Conservation (phyloP, 2,888 invertebrate species). For the Nipponacmea schrenckii region DNA sequence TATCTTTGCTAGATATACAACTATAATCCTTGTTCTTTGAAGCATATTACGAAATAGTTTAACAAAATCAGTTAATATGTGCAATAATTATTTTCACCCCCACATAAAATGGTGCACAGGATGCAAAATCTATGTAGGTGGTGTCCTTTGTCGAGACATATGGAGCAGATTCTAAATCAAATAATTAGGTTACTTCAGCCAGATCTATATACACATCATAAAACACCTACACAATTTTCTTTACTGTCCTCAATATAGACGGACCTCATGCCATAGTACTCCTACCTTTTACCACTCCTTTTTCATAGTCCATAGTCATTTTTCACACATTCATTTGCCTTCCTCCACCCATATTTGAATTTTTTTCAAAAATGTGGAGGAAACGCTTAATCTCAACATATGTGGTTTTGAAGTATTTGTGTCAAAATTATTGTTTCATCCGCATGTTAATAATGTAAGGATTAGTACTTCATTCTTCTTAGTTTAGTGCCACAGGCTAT, state of each 20-base stretch:
- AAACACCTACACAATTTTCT: neutral
- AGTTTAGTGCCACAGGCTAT: too few relatives aligned
- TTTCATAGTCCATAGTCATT: neutral
- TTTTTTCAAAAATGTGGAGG: neutral
- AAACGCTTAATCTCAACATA: neutral
- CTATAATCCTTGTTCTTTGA: too few relatives aligned
- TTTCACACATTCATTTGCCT: neutral
- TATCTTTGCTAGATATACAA: too few relatives aligned
- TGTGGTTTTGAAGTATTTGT: too few relatives aligned
- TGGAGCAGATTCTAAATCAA: neutral
- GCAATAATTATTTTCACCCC: too few relatives aligned
- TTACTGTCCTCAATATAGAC: neutral
- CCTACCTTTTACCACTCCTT: neutral
- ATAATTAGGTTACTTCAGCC: neutral
- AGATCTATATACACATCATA: conserved; percentile 4
- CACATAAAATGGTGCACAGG: too few relatives aligned
- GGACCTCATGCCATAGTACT: neutral
- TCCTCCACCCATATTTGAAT: neutral
- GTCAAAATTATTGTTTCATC: too few relatives aligned
- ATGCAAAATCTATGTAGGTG: neutral
- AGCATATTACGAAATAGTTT: too few relatives aligned
- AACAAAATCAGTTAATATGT: too few relatives aligned
- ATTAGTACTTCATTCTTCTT: too few relatives aligned
- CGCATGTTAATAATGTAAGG: too few relatives aligned
- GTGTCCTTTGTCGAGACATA: neutral